These are phyloP conservation scores for Bombus vancouverensis DNA, from an alignment of 1,140 invertebrate species.

Conservation along the genomic window DNA sequence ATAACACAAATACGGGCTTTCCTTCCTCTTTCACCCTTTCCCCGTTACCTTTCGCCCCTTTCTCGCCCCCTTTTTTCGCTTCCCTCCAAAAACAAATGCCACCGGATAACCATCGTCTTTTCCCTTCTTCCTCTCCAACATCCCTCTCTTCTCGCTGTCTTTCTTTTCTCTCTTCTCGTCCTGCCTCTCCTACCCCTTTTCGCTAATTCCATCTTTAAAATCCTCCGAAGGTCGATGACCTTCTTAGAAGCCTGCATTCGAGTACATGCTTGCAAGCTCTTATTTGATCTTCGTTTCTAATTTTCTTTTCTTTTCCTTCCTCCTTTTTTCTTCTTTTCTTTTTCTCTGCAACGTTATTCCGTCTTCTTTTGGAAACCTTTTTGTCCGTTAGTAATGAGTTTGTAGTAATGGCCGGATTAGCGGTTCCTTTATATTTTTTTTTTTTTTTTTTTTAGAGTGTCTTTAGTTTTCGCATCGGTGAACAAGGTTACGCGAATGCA, in stretches of 20 bases:
- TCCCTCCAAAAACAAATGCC: constrained; percentile 38
- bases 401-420: constrained; percentile 29
- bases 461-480: neutral
- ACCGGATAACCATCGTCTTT: constrained; percentile 48
- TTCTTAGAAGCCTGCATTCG: constrained; percentile 1
- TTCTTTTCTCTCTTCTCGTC: neutral
- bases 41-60: neutral
- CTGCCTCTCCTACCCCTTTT: constrained; percentile 2
- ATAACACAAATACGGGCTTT: constrained; percentile 68
- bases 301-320: neutral
- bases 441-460: neutral
- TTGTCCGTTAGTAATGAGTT: constrained; percentile 37
- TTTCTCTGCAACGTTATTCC: too few species aligned
- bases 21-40: constrained; percentile 1
- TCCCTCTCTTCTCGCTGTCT: neutral
- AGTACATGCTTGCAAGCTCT: constrained; percentile 15
- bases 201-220: constrained; percentile 42
- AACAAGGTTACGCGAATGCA: neutral
- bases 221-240: constrained; percentile 41
- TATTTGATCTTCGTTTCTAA: constrained; percentile 35
- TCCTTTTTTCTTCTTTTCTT: neutral
- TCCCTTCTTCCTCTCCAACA: neutral
- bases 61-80: neutral
- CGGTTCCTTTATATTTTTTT: neutral
- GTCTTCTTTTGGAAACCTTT: neutral